Evolutionary conservation across 2,797 vertebrate genomes (phyloP).

Genomic region (Echiichthys vipera): DNA sequence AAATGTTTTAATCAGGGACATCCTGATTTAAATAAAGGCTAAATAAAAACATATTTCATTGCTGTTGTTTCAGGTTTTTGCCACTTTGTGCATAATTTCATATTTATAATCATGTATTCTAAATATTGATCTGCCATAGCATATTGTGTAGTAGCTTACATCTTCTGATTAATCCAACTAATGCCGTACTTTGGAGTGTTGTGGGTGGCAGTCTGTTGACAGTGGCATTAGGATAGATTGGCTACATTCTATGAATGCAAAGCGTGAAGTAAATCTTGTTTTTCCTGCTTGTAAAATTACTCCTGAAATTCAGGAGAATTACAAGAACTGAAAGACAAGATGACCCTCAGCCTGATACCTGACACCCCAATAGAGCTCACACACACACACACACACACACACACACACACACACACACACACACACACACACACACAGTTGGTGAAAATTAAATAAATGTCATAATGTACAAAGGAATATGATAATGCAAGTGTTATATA

Average conservation of each 20-base stretch:
- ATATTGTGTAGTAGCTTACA: neutral
- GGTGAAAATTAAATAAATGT: conserved; percentile 12
- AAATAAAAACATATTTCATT: too few species aligned
- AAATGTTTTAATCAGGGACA: too few species aligned
- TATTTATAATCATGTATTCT: neutral
- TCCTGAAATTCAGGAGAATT: neutral
- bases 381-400: too few species aligned
- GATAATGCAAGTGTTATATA: neutral
- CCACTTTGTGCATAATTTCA: neutral
- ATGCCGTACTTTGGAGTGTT: neutral
- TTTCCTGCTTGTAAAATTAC: neutral
- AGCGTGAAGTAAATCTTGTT: neutral
- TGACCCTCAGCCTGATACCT: neutral
- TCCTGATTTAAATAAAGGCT: too few species aligned
- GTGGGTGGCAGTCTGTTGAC: neutral
- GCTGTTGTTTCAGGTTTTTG: too few species aligned
- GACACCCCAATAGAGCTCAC: conserved; percentile 21
- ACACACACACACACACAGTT: too few species aligned
- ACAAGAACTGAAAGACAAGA: neutral
- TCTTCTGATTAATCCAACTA: neutral
- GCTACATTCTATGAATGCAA: neutral
- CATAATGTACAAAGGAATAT: neutral
- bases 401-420: too few species aligned
- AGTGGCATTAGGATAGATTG: neutral
- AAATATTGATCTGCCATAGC: neutral